Evolutionary conservation across 2,888 invertebrate species (phyloP).

Genomic region (Ganaspis brasiliensis): DNA sequence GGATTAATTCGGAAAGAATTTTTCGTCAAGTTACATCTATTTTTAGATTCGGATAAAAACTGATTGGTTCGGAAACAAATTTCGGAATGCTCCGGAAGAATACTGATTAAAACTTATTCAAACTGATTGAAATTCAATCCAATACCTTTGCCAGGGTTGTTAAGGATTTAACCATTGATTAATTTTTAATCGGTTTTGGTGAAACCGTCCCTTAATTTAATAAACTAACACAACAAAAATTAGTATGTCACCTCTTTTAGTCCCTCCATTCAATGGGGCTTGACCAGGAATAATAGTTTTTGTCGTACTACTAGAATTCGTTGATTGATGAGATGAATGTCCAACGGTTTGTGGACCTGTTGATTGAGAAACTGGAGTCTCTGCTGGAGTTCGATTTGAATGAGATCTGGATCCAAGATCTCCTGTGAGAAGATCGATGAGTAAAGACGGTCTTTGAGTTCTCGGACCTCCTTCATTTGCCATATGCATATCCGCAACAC

Average conservation of each 20-base stretch:
- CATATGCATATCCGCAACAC: slow-evolving; percentile 76
- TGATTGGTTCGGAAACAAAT: no score
- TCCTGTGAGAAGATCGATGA: slow-evolving; percentile 87
- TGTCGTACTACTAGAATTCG: slow-evolving; percentile 71
- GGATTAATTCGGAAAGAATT: no score
- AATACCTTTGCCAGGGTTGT: no score
- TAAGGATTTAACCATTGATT: no score
- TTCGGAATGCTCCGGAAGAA: no score
- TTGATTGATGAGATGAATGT: slow-evolving; percentile 71
- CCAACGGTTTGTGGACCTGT: slow-evolving; percentile 68
- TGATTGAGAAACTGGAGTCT: slow-evolving; percentile 74
- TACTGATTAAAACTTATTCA: no score
- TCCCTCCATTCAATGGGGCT: slow-evolving; percentile 36
- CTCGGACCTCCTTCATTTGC: slow-evolving; percentile 74
- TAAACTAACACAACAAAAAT: no score
- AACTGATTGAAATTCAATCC: no score
- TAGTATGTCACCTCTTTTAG: slow-evolving; percentile 9
- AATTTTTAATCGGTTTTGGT: no score
- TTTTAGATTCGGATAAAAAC: no score
- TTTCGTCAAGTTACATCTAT: no score
- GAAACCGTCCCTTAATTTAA: no score
- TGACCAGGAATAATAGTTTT: slow-evolving; percentile 70
- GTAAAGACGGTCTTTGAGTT: slow-evolving; percentile 85
- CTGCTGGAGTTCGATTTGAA: slow-evolving; percentile 75
- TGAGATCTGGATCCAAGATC: slow-evolving; percentile 78